A percentile compares a stretch with the other conserved stretches of the same genome.
These are phyloP conservation scores for Onchidella celtica DNA, from an alignment of 2,888 invertebrate species.

Conservation along the genomic window DNA sequence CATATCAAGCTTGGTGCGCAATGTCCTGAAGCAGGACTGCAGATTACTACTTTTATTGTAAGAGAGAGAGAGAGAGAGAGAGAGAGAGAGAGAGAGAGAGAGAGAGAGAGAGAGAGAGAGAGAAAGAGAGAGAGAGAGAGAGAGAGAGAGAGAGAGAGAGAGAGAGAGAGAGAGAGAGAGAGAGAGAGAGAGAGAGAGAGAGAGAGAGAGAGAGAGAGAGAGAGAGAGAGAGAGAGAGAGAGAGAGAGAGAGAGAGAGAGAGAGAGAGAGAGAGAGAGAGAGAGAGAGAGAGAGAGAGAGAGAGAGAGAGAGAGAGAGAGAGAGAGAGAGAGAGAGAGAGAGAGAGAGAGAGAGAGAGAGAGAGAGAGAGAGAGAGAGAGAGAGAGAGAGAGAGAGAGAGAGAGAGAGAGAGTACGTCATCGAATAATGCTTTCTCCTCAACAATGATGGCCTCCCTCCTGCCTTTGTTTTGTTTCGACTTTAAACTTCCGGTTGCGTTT, in stretches of 20 bases:
- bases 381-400: conserved; percentile 6
- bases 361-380: conserved; percentile 25
- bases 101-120: neutral
- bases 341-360: conserved; percentile 35
- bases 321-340: conserved; percentile 50
- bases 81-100: conserved; percentile 18
- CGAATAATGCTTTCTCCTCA: no score
- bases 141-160: conserved; percentile 19
- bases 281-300: neutral
- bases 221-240: neutral
- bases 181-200: conserved; percentile 3
- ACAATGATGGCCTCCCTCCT: no score
- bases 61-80: no score
- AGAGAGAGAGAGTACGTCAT: no score
- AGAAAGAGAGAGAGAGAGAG: conserved; percentile 4
- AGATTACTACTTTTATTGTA: no score
- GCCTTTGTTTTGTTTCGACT: no score
- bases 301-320: conserved; percentile 20
- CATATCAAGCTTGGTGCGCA: no score
- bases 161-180: conserved; percentile 18
- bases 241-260: neutral
- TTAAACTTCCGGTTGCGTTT: no score
- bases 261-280: neutral
- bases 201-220: conserved; percentile 16
- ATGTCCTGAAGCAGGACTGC: no score